These are phyloP conservation scores for Bucorvus abyssinicus DNA, from an alignment of 2,797 vertebrate genomes.

Conservation along the genomic window DNA sequence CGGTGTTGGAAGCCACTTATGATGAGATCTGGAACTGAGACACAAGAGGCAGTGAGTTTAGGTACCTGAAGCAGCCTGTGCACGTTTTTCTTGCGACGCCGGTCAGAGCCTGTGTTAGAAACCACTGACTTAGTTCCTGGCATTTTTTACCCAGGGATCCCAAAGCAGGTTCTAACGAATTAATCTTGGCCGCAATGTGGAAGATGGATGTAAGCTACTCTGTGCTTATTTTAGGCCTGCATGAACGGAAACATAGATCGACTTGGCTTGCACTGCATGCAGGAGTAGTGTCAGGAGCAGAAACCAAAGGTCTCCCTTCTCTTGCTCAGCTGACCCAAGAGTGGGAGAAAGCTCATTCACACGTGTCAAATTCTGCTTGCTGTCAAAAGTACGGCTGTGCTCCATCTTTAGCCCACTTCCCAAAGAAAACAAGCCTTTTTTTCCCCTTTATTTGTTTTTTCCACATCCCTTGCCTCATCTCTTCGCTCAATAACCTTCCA, in stretches of 20 bases:
- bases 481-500: neutral
- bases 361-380: neutral
- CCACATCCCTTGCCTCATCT: neutral
- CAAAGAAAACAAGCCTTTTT: neutral
- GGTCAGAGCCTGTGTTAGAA: neutral
- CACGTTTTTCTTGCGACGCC: neutral
- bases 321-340: neutral
- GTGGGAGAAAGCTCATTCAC: neutral
- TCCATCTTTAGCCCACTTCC: neutral
- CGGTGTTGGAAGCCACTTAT: neutral
- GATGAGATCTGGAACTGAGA: neutral
- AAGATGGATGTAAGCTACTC: neutral
- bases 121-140: neutral
- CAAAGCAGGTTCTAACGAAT: neutral
- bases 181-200: neutral
- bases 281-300: neutral
- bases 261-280: neutral
- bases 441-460: neutral
- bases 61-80: rapidly evolving
- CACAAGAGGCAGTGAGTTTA: neutral
- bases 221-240: neutral
- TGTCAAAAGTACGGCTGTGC: neutral
- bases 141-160: neutral
- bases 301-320: neutral
- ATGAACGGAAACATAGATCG: neutral